A percentile compares a stretch with the other conserved stretches of the same genome.
phyloP scores from a whole-genome alignment of 2,113 vertebrate genomes.

The Oncorhynchus gorbuscha region DNA sequence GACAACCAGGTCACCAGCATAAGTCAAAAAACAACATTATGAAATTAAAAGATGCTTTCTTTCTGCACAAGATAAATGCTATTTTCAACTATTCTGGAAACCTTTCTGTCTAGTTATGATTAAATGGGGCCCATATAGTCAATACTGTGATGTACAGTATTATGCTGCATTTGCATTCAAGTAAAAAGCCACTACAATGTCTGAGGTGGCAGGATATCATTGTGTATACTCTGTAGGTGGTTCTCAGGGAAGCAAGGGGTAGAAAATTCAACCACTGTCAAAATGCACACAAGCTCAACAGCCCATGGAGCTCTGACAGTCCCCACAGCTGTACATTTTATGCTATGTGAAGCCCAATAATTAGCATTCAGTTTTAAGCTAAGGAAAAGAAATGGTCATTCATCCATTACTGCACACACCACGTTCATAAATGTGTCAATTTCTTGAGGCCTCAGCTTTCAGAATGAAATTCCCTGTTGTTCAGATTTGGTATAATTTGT shows the following conservation, averaged over 20 bases:
- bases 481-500: conserved; percentile 76
- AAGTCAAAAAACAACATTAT: no score
- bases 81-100: neutral
- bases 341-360: conserved; percentile 87
- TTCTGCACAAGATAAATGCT: neutral
- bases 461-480: conserved; percentile 72
- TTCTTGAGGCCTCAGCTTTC: conserved; percentile 56
- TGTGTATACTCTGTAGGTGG: conserved; percentile 42
- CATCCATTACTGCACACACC: conserved; percentile 37
- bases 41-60: neutral
- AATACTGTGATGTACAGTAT: conserved; percentile 26
- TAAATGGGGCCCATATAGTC: neutral
- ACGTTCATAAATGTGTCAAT: conserved; percentile 62
- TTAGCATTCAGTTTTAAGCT: conserved; percentile 76
- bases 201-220: conserved; percentile 59
- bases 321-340: conserved; percentile 82
- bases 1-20: no score
- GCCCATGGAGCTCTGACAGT: conserved; percentile 79
- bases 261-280: conserved; percentile 80
- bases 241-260: conserved; percentile 43
- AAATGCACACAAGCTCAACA: conserved; percentile 78
- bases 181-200: conserved; percentile 46
- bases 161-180: neutral
- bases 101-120: conserved; percentile 4
- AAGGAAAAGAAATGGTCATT: conserved; percentile 24